Evolutionary conservation across 1,140 invertebrate genomes (phyloP).

Genomic region (Anthonomus grandis): DNA sequence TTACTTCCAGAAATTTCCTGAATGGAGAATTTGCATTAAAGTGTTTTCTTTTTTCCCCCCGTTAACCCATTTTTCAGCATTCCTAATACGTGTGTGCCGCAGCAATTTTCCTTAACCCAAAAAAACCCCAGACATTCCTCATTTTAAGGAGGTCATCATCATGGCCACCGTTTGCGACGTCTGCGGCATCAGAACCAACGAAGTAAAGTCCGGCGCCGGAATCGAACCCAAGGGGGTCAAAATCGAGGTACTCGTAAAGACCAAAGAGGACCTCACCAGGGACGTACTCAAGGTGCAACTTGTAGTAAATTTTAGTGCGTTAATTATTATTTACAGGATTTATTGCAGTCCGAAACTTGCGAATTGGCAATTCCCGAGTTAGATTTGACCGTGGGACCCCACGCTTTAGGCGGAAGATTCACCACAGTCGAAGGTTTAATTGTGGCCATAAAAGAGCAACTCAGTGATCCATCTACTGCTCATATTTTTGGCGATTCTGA

Average conservation of each 20-base stretch:
- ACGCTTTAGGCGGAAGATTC: slow-evolving; percentile 88
- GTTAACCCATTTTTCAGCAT: too few species aligned
- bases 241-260: slow-evolving; percentile 73
- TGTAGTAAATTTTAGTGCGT: neutral
- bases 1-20: too few species aligned
- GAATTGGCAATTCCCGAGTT: slow-evolving; percentile 84
- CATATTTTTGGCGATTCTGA: slow-evolving; percentile 75
- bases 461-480: slow-evolving; percentile 57
- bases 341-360: slow-evolving; percentile 83
- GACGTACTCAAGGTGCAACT: slow-evolving; percentile 84
- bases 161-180: slow-evolving; percentile 92
- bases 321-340: slow-evolving; percentile 4
- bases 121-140: slow-evolving; percentile 78
- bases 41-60: too few species aligned
- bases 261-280: slow-evolving; percentile 77
- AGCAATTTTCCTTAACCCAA: slow-evolving; percentile 7
- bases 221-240: slow-evolving; percentile 80
- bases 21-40: too few species aligned
- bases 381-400: slow-evolving; percentile 80
- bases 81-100: too few species aligned
- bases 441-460: slow-evolving; percentile 64
- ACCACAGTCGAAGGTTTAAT: slow-evolving; percentile 91
- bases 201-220: slow-evolving; percentile 92
- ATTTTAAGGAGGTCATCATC: slow-evolving; percentile 96
- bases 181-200: slow-evolving; percentile 89